Evolutionary conservation across 1,140 invertebrate species (phyloP).

Genomic region (Rhagoletis zephyria): DNA sequence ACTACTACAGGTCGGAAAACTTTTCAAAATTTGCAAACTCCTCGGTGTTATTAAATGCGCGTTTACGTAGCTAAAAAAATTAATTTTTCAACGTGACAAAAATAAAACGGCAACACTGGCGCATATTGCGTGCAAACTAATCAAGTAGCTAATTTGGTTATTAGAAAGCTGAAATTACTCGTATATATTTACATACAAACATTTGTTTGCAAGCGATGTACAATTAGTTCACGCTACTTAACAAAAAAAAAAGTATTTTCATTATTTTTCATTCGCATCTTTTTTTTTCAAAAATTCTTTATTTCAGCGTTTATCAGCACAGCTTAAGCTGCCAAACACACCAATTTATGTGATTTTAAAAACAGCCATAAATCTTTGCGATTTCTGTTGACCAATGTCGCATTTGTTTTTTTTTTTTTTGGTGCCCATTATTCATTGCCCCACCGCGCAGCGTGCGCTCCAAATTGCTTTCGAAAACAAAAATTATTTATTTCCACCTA

Average conservation of each 20-base stretch:
- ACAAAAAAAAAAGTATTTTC: not conserved
- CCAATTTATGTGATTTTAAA: constrained; percentile 47
- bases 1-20: no score
- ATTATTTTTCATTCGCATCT: not conserved
- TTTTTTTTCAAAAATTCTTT: not conserved
- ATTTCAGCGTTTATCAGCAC: constrained; percentile 8
- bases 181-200: no score
- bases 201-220: no score
- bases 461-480: not conserved
- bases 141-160: constrained; percentile 20
- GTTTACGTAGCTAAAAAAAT: no score
- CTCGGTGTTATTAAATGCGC: no score
- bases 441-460: not conserved
- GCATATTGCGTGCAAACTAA: not conserved
- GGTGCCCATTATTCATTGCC: no score
- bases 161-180: not conserved
- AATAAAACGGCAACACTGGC: no score
- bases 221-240: not conserved
- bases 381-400: constrained; percentile 30
- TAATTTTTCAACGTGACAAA: no score
- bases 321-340: constrained; percentile 30
- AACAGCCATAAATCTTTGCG: constrained; percentile 29
- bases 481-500: constrained; percentile 4
- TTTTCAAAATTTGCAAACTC: no score
- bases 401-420: no score